A percentile compares a stretch with the other conserved stretches of the same genome.
Conservation (phyloP, 2,888 invertebrate species). For the Tupiocoris notatus region DNA sequence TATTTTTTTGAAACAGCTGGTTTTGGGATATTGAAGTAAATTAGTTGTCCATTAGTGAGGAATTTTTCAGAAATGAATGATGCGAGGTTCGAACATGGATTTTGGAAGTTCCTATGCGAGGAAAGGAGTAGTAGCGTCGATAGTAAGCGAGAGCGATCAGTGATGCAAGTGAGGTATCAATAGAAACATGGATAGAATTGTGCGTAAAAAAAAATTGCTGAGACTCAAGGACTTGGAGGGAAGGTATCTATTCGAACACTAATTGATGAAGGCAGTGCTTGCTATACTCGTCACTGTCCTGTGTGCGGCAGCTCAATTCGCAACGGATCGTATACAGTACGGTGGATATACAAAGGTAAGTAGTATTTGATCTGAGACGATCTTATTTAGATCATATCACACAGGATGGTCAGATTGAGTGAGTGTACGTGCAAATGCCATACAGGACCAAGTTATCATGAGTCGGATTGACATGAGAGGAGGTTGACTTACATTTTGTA, state of each 20-base stretch:
- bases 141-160: not conserved
- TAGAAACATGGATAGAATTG: not conserved
- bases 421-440: conserved; percentile 3
- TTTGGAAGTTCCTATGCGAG: too few relatives aligned
- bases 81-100: too few relatives aligned
- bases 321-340: not conserved
- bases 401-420: not conserved
- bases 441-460: conserved; percentile 21
- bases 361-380: not conserved
- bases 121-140: too few relatives aligned
- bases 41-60: too few relatives aligned
- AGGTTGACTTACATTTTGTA: conserved; percentile 54
- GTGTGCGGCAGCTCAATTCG: not conserved
- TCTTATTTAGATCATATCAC: not conserved
- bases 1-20: too few relatives aligned
- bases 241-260: not conserved
- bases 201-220: not conserved
- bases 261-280: not conserved
- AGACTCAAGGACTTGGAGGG: not conserved
- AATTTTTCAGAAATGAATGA: too few relatives aligned
- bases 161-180: not conserved
- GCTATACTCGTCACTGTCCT: not conserved
- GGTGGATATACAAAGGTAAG: not conserved
- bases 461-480: conserved; percentile 22
- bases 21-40: too few relatives aligned